Percentiles rank a stretch among this genome's conserved stretches.
These are phyloP conservation scores for Polymixis lichenea DNA, from an alignment of 2,888 invertebrate genomes.

Conservation along the genomic window DNA sequence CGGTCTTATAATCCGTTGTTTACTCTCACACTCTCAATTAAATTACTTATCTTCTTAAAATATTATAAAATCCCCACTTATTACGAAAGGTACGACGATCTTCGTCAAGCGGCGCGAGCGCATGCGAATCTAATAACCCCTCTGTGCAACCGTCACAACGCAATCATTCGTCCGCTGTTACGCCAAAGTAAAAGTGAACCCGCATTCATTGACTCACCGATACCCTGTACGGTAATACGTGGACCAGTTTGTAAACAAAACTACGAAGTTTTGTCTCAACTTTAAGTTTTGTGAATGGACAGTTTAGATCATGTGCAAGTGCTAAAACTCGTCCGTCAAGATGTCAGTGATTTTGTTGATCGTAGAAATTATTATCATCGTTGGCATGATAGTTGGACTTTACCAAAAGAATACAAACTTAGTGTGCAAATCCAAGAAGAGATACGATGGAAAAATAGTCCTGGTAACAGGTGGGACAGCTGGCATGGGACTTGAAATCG, in stretches of 20 bases:
- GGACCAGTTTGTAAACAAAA: constrained; percentile 26
- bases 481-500: constrained; percentile 85
- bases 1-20: background rate
- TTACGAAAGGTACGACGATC: constrained; percentile 45
- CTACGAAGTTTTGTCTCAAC: background rate
- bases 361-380: constrained; percentile 72
- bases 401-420: constrained; percentile 85
- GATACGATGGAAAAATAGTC: constrained; percentile 81
- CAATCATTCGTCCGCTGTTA: constrained; percentile 69
- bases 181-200: constrained; percentile 69
- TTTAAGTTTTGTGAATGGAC: constrained; percentile 6
- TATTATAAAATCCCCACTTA: background rate
- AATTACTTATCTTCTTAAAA: constrained; percentile 10
- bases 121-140: constrained; percentile 51
- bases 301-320: constrained; percentile 36
- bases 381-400: constrained; percentile 77
- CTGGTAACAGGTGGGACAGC: constrained; percentile 85
- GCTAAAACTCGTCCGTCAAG: constrained; percentile 38
- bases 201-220: constrained; percentile 66
- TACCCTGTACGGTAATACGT: constrained; percentile 55
- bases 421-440: constrained; percentile 83
- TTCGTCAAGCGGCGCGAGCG: constrained; percentile 17
- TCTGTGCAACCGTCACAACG: constrained; percentile 61
- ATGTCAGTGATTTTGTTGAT: constrained; percentile 73
- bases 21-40: no score